Evolutionary conservation across 2,113 vertebrate genomes (phyloP), one percentile per base, ranked within the genome.

Genomic region (Ammodytes marinus): DNA sequence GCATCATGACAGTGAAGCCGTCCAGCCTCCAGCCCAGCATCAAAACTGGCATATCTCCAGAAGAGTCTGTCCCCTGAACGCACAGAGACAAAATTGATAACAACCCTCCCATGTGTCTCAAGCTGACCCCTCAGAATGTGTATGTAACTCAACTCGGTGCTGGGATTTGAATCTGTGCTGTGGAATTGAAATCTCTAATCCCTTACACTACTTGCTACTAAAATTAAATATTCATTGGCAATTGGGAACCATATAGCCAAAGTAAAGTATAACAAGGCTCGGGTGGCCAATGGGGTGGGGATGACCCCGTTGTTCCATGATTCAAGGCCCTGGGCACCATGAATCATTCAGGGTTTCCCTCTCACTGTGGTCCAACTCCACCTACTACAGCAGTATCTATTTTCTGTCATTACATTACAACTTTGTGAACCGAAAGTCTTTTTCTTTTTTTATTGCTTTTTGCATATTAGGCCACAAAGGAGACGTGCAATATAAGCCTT

Each of bases 401-500:
- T 37, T 53, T 74, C 61, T 17, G 35, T 35, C 8, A 17, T 39
- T 58, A 54, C 7, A 45, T 13, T 6, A 47, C 35, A 68, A 53
- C 6, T 73, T 68, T n/a, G 0, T 39, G 14, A 8, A 45, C 12
- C 64, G 8, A 50, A 42, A 54, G 3, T 49, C 0, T 3, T 37
- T 40, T 43, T 12, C 35, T 3, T 73, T 27, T 39, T 42, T 54
- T 40, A 3, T 19, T 74, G 14, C 7, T 61, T 64, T 17, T 72
- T 59, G 42, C 59, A 35, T 57, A 73, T 54, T 40, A 55, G 42
- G 27, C 49, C 55, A 58, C 66, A 12, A 82, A 53, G 61, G 65
- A 82, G 39, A 66, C n/a, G 10, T 77, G 6, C 3, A 2, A 37
- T 69, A 45, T 60, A 73, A 63, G 72, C 83, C 77, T 46, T 74